Percentiles rank a stretch among this genome's conserved stretches.
phyloP scores from a whole-genome alignment of 2,888 invertebrate species.

The Chelonus formosanus region DNA sequence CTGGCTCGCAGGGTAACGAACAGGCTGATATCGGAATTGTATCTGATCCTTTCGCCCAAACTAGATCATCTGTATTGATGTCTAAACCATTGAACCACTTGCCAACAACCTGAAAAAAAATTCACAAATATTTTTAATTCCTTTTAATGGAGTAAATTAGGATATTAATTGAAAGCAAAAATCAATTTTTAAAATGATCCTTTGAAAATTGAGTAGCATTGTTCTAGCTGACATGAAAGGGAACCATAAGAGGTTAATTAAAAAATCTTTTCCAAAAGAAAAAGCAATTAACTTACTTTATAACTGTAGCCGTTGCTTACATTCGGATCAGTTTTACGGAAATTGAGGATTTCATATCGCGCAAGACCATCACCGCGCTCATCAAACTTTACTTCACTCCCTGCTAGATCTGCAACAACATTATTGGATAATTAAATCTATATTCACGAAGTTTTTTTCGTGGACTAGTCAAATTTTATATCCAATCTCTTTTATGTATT shows the following conservation, averaged over 20 bases:
- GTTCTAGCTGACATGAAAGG: too few relatives aligned
- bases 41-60: constrained; percentile 68
- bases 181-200: too few relatives aligned
- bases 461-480: neutral
- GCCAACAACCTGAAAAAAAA: constrained; percentile 67
- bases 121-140: too few relatives aligned
- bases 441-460: constrained; percentile 11
- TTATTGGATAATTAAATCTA: constrained; percentile 9
- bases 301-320: constrained; percentile 67
- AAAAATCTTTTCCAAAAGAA: constrained; percentile 10
- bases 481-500: neutral
- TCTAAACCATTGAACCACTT: constrained; percentile 71
- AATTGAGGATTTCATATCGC: constrained; percentile 79
- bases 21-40: constrained; percentile 75
- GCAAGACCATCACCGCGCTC: constrained; percentile 77
- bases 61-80: constrained; percentile 66
- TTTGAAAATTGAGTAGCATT: too few relatives aligned
- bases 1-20: constrained; percentile 74
- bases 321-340: constrained; percentile 67
- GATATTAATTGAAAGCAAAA: too few relatives aligned
- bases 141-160: too few relatives aligned
- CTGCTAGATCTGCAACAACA: constrained; percentile 70
- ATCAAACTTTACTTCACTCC: constrained; percentile 76
- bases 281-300: constrained; percentile 58
- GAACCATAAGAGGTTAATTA: neutral